Evolutionary conservation across 2,888 invertebrate species (phyloP), one percentile per base, ranked within the genome.

Genomic region (Pristionchus mayeri): DNA sequence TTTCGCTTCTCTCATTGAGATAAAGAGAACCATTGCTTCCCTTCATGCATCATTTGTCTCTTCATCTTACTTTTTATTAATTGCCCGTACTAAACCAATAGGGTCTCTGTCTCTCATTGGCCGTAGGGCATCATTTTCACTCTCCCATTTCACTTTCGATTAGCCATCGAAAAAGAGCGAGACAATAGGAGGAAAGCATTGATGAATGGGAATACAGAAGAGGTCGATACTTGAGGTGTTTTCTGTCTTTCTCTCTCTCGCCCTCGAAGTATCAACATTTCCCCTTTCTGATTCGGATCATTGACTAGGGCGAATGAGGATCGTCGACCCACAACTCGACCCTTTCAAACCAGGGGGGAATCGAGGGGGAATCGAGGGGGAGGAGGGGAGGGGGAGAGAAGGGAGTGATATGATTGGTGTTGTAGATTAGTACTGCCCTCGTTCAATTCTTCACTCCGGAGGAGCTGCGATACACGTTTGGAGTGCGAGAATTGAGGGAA

Each of bases 381-480:
- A n/a, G 18, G 71, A 40, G 44, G 24, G 34, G 50, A 27, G 78
- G 24, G 52, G 50, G 52, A 21, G 78, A n/a, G 78, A 27, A 34
- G 1, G 57, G 18, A 57, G 54, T 71, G 44, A 71, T 71, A 44
- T 30, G 44, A 44, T 6, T 44, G 44, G 27, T 30, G n/a, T 60
- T 90, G 78, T 87, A 91, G 91, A 86, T 85, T 84, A 86, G 87
- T 84, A 60, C 67, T 83, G 86, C 88, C 11, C 85, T 91, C 71
- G 85, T 90, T 52, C 90, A 90, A 67, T 92, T 92, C 87, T 92
- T 92, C 89, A 89, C 90, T 18, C 88, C 91, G 37, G 91, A 92
- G 57, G 92, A 92, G 85, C 88, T 92, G 78, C 88, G 89, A 83
- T 92, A 92, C 85, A 92, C 92, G 71, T 92, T 92, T 84, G 92